Evolutionary conservation across 2,888 invertebrate species (phyloP).

Genomic region (Neoitamus cyanurus): DNA sequence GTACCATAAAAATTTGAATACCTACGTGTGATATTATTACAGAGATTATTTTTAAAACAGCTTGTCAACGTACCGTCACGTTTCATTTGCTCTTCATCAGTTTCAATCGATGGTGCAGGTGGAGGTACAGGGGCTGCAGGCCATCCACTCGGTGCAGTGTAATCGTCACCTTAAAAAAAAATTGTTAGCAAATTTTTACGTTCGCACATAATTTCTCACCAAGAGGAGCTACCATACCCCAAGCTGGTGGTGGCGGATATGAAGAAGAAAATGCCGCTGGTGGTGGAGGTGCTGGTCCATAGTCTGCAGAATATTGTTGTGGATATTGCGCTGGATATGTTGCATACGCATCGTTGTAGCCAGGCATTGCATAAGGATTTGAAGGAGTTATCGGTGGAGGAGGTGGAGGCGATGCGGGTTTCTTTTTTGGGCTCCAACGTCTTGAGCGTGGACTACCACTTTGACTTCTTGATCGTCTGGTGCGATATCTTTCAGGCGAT

Average conservation of each 20-base stretch:
- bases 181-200: not conserved
- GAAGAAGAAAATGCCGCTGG: slow-evolving; percentile 58
- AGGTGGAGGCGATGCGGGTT: slow-evolving; percentile 56
- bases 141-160: slow-evolving; percentile 44
- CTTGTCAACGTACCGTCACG: slow-evolving; percentile 62
- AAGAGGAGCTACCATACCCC: slow-evolving; percentile 56
- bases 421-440: slow-evolving; percentile 56
- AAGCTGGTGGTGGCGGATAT: slow-evolving; percentile 60
- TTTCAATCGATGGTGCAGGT: slow-evolving; percentile 43
- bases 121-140: slow-evolving; percentile 49
- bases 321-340: slow-evolving; percentile 42
- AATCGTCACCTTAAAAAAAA: slow-evolving; percentile 45
- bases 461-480: slow-evolving; percentile 57
- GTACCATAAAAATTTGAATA: slow-evolving; percentile 26
- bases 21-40: slow-evolving; percentile 36
- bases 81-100: slow-evolving; percentile 56
- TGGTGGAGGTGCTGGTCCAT: slow-evolving; percentile 53
- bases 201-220: not conserved
- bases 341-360: slow-evolving; percentile 11
- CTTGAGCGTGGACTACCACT: slow-evolving; percentile 59
- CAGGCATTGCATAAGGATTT: slow-evolving; percentile 47
- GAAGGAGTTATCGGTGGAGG: slow-evolving; percentile 53
- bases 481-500: slow-evolving; percentile 56
- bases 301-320: slow-evolving; percentile 57
- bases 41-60: slow-evolving; percentile 24